Evolutionary conservation across 2,113 vertebrate species (phyloP).

Genomic region (Tupaia tana): DNA sequence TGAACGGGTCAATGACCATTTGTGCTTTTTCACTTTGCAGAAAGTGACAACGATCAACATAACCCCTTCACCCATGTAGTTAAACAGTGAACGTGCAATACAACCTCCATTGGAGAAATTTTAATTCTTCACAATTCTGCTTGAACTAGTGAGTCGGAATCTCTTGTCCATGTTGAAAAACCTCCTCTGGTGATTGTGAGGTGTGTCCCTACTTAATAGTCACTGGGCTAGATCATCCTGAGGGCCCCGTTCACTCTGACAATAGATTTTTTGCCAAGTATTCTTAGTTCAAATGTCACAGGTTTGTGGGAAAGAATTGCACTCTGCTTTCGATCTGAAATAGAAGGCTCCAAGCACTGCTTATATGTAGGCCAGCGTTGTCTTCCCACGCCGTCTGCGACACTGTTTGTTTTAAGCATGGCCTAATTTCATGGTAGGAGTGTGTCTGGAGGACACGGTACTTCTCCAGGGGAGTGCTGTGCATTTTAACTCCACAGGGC

Average conservation of each 20-base stretch:
- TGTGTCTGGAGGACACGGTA: not conserved
- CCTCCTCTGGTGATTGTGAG: conserved; percentile 66
- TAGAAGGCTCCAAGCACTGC: not conserved
- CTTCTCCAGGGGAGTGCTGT: not conserved
- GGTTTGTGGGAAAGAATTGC: conserved; percentile 36
- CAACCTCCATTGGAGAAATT: not conserved
- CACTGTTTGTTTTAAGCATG: not conserved
- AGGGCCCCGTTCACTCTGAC: conserved; percentile 41
- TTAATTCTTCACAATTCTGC: conserved; percentile 1
- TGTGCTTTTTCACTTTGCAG: not conserved
- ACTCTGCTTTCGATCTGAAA: conserved; percentile 23
- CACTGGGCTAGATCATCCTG: not conserved
- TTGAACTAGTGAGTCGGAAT: not conserved
- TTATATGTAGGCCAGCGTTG: not conserved
- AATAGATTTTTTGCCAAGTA: conserved; percentile 30
- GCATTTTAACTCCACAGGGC: not conserved
- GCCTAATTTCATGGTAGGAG: not conserved
- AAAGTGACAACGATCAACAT: conserved; percentile 8
- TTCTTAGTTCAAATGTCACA: conserved; percentile 54
- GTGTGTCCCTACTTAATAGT: not conserved
- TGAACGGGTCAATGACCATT: not conserved
- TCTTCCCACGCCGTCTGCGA: not conserved
- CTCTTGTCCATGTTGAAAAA: conserved; percentile 29
- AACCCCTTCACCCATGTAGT: not conserved
- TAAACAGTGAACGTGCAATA: not conserved